Evolutionary conservation across 2,797 vertebrate genomes (phyloP).

Genomic region (Sebastes iracundus): DNA sequence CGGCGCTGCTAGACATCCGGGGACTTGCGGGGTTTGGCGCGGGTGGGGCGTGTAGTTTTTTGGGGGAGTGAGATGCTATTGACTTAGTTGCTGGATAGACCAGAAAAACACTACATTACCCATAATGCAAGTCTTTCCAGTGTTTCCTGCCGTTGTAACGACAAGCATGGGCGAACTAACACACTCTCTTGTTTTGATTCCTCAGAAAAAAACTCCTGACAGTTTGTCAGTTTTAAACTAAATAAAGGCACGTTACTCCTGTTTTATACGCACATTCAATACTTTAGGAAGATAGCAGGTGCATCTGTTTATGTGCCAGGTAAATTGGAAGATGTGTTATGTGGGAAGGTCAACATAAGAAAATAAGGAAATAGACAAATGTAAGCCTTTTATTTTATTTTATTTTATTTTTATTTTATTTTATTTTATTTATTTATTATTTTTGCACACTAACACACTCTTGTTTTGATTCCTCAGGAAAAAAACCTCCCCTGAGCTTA

Average conservation of each 20-base stretch:
- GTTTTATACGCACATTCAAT: too few relatives aligned
- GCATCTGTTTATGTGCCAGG: background rate
- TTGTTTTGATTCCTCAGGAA: background rate
- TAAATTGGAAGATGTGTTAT: background rate
- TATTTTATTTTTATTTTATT: too few relatives aligned
- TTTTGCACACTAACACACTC: background rate
- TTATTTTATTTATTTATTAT: too few relatives aligned
- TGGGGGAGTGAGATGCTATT: accelerated
- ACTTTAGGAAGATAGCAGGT: background rate
- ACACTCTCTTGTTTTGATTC: constrained; percentile 42
- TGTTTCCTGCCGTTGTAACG: constrained; percentile 1
- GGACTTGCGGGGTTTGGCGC: constrained; percentile 74
- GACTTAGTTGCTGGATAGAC: accelerated
- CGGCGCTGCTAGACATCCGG: constrained; percentile 94
- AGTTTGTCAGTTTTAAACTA: background rate
- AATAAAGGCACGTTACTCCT: accelerated
- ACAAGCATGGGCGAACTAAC: constrained; percentile 33
- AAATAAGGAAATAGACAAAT: too few relatives aligned
- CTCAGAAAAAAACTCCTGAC: background rate
- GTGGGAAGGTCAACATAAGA: background rate
- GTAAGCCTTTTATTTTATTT: too few relatives aligned
- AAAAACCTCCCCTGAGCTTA: background rate
- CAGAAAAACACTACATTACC: constrained; percentile 51
- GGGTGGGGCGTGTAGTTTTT: constrained; percentile 85
- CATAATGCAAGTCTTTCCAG: constrained; percentile 28